Conservation (phyloP, 1,140 invertebrate genomes). For the Diabrotica virgifera region DNA sequence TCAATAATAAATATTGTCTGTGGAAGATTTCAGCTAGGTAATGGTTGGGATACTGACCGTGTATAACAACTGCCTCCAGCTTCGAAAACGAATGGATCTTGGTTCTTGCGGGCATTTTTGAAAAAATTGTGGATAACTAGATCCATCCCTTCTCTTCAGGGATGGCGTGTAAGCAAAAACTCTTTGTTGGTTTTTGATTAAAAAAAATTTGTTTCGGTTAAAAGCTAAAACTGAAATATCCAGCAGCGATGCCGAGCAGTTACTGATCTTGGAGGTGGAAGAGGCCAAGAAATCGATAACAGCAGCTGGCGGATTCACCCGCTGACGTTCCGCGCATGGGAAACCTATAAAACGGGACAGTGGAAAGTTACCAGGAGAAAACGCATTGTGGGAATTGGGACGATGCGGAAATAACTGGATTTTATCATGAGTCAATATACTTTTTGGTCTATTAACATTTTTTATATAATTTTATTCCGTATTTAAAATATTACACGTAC, state of each 20-base stretch:
- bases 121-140: slow-evolving; percentile 6
- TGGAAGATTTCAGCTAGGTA: no score
- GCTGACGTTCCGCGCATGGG: neutral
- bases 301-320: slow-evolving; percentile 6
- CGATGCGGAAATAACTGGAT: no score
- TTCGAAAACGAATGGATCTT: slow-evolving; percentile 12
- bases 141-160: slow-evolving; percentile 14
- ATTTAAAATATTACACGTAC: no score
- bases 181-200: neutral
- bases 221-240: neutral
- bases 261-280: neutral
- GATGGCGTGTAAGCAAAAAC: slow-evolving; percentile 8
- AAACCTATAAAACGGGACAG: neutral
- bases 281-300: neutral
- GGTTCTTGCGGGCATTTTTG: slow-evolving; percentile 14
- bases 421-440: no score
- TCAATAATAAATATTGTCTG: no score
- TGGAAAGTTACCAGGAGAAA: slow-evolving; percentile 2
- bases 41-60: neutral
- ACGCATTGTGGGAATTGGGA: no score
- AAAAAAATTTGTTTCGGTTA: neutral
- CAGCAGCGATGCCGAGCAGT: neutral
- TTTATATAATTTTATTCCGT: no score
- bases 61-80: slow-evolving; percentile 14
- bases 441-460: no score